Percentiles rank a stretch among this genome's conserved stretches.
Conservation (phyloP, 2,888 invertebrate genomes). For the Andrena bicolor region DNA sequence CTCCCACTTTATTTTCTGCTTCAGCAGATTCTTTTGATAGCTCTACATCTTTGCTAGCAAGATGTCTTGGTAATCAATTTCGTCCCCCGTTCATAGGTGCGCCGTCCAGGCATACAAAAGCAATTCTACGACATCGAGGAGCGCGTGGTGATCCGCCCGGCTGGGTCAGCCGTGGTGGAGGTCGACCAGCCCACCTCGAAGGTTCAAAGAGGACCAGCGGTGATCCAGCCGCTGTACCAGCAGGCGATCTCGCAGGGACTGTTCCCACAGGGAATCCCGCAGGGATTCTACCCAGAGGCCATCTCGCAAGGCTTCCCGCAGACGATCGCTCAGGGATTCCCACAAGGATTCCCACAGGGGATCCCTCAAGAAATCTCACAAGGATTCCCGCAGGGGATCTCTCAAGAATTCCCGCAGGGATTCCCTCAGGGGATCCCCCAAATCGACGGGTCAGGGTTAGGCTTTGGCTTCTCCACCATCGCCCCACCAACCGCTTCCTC, state of each 20-base stretch:
- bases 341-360: constrained; percentile 13
- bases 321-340: constrained; percentile 32
- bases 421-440: constrained; percentile 7
- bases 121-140: constrained; percentile 89
- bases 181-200: constrained; percentile 87
- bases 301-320: constrained; percentile 29
- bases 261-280: constrained; percentile 36
- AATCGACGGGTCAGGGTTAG: neutral
- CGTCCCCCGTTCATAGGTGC: constrained; percentile 80
- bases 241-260: constrained; percentile 42
- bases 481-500: constrained; percentile 57
- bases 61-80: neutral
- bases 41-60: neutral
- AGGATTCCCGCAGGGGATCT: constrained; percentile 32
- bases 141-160: constrained; percentile 87
- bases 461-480: constrained; percentile 51
- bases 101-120: constrained; percentile 88
- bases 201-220: constrained; percentile 85
- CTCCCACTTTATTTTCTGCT: neutral
- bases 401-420: constrained; percentile 33
- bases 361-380: constrained; percentile 17
- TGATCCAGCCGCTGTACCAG: constrained; percentile 80
- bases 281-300: constrained; percentile 14
- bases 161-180: constrained; percentile 88
- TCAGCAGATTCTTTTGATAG: neutral